A percentile compares a stretch with the other conserved stretches of the same genome.
Conservation (phyloP, 1,140 invertebrate genomes). For the Listronotus bonariensis region DNA sequence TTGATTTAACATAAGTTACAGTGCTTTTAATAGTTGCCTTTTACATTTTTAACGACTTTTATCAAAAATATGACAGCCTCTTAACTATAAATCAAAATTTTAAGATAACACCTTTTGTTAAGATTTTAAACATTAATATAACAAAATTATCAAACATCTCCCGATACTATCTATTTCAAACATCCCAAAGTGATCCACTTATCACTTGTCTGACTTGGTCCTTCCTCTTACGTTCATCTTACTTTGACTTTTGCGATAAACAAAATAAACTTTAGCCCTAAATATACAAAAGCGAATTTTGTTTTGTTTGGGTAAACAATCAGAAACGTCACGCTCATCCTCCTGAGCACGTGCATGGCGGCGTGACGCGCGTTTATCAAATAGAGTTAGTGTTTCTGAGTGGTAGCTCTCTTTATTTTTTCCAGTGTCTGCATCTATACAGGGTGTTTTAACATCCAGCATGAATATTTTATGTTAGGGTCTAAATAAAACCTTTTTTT, state of each 20-base stretch:
- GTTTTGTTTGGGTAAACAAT: constrained; percentile 8
- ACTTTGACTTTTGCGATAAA: constrained; percentile 4
- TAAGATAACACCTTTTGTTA: too few relatives aligned
- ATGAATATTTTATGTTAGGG: too few relatives aligned
- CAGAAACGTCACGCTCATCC: constrained; percentile 9
- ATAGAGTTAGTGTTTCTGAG: background rate
- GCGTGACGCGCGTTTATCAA: background rate
- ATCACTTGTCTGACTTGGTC: background rate
- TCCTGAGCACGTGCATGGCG: background rate
- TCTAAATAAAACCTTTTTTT: too few relatives aligned
- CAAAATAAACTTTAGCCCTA: constrained; percentile 1
- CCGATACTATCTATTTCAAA: background rate
- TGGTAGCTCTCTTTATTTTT: too few relatives aligned
- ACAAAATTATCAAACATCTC: constrained; percentile 1
- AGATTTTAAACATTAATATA: too few relatives aligned
- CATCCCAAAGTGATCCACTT: background rate
- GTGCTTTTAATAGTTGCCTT: too few relatives aligned
- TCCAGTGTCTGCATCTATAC: too few relatives aligned
- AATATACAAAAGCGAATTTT: constrained; percentile 2
- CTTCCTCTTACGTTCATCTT: background rate
- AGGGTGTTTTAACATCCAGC: too few relatives aligned
- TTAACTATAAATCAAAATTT: too few relatives aligned
- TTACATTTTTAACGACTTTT: too few relatives aligned
- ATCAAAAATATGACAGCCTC: too few relatives aligned
- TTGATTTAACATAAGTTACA: too few relatives aligned